Evolutionary conservation across 2,888 invertebrate genomes (phyloP), one percentile per base, ranked within the genome.

Genomic region (Yponomeuta cagnagella): DNA sequence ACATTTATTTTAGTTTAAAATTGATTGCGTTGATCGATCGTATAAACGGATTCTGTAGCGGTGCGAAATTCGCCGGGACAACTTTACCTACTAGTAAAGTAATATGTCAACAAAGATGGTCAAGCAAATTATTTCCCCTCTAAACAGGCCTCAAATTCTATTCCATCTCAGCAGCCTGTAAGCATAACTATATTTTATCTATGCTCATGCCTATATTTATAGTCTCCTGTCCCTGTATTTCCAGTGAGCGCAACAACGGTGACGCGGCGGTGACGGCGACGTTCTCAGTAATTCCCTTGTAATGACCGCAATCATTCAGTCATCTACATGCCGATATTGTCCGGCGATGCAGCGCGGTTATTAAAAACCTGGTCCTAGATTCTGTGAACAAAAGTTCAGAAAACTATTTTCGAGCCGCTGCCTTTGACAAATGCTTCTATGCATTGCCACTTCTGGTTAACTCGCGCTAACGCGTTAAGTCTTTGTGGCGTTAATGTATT

Each of bases 301-400:
- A 91, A 90, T 90, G 88, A 89, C 82, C 79, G 90, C 85, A 90
- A 91, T 91, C 89, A 90, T 90, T 89, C 88, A 84, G 88, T 86
- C 88, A 88, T 90, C 89, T 87, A 82, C 81, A 81, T 83, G 82
- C 86, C 88, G 84, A 87, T 88, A 85, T 81, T 70, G 65, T 31
- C 52, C 70, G 52, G 30, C 80, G 76, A 80, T 58, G 52, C 52
- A 58, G 52, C 52, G 52, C 15, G 15, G 15, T 83, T 83, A 81
- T 58, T 15, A 58, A 15, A 58, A 58, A 15, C 12, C 52, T 58
- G 15, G 15, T 58, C 12, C 52, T 58, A 15, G 5, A 15, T 58
- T 12, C 15, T 58, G 52, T 58, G 2, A 43, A 43, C 33, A 33
- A 43, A 43, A 43, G 1, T 58, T 9, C 52, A 2, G 6, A 12